phyloP scores from a whole-genome alignment of 2,113 vertebrate species.

The Pterocles orientalis region DNA sequence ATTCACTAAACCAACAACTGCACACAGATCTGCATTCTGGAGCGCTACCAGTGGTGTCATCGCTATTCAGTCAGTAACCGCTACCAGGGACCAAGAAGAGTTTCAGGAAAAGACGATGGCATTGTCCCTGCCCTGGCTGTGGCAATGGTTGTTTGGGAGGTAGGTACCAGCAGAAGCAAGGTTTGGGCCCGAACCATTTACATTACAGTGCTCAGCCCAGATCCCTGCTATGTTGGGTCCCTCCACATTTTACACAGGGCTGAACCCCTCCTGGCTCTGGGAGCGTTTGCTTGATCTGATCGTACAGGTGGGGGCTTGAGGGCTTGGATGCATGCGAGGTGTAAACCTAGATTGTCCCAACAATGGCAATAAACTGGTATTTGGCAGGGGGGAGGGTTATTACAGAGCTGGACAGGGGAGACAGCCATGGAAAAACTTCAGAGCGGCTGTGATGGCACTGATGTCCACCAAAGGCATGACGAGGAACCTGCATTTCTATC shows the following conservation, averaged over 20 bases:
- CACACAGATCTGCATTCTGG: neutral
- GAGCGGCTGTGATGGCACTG: neutral
- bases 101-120: neutral
- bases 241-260: accelerated
- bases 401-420: neutral
- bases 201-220: neutral
- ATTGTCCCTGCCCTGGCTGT: neutral
- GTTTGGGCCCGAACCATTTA: neutral
- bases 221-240: neutral
- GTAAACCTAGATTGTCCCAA: neutral
- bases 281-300: neutral
- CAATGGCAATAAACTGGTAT: neutral
- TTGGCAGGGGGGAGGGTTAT: neutral
- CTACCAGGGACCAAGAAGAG: neutral
- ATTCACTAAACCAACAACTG: neutral
- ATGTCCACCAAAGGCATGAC: neutral
- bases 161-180: neutral
- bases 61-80: neutral
- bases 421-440: neutral
- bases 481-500: neutral
- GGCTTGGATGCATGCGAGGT: neutral
- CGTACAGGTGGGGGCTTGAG: accelerated
- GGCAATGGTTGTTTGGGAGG: neutral
- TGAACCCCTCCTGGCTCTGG: neutral
- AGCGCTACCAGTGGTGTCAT: neutral